Base-by-base conservation (phyloP, 2,113 vertebrate genomes). In the Centropus bengalensis region DNA sequence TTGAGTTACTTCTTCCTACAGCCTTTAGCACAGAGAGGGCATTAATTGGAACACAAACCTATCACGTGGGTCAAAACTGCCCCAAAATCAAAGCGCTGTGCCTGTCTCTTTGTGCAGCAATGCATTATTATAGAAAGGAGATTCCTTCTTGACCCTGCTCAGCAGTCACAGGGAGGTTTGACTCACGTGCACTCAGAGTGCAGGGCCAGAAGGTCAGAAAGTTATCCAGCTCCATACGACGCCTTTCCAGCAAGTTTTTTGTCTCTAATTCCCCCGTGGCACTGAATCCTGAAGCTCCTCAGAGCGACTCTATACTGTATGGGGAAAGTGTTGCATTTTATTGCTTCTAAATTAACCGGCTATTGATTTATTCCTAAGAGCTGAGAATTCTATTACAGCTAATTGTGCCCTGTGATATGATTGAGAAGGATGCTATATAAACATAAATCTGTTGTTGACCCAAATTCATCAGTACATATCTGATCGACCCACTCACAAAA, bases 341-440 rank as follows among this genome's bases (percentile, higher is more conserved):
- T 87, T 86, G 74, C 73, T 70, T 74, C 77, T 60, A 68, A 91
- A 88, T 91, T 66, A 90, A 92, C 60, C 78, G 60, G 63, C 77
- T 86, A 96, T 93, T 86, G 96, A 96, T 97, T 96, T 85, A 93
- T 94, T 80, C 88, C 63, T 44, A 62, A 89, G 77, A 5, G 3
- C 74, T 89, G 91, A 92, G 71, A 86, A 89, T 85, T 87, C 83
- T 89, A 62, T 95, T 86, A 42, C 77, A 74, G 83, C 82, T 91
- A 94, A 90, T 95, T 87, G 83, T 83, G 74, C 10, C 1, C 83
- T 23, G 12, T 59, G 88, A 36, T 94, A 91, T 67, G 91, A 82
- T 14, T 70, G 90, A 80, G 81, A 87, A 70, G 91, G 75, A 63
- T 56, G 78, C 33, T 59, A 27, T 36, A 51, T 60, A 93, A 71